A percentile compares a stretch with the other conserved stretches of the same genome.
Evolutionary conservation across 2,888 invertebrate genomes (phyloP).

Genomic region (Syrista parreyssii): DNA sequence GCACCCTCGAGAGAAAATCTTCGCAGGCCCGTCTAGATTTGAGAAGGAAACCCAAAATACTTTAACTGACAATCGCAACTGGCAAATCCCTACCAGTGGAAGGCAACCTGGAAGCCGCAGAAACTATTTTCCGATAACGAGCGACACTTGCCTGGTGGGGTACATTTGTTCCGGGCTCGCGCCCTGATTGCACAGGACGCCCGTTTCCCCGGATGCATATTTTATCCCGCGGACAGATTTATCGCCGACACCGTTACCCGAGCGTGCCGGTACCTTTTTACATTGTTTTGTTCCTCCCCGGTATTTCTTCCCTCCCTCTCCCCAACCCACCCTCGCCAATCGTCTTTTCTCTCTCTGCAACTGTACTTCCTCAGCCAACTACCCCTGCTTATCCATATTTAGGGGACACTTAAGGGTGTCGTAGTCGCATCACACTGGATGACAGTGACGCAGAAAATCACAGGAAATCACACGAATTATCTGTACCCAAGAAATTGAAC

Average conservation of each 20-base stretch:
- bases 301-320: not conserved
- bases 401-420: not conserved
- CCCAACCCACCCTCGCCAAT: not conserved
- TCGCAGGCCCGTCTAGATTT: not conserved
- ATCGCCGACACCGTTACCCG: slow-evolving; percentile 52
- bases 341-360: not conserved
- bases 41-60: not conserved
- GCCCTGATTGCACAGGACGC: slow-evolving; percentile 52
- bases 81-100: not conserved
- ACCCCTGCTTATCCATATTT: slow-evolving; percentile 1
- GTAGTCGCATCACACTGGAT: not conserved
- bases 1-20: not conserved
- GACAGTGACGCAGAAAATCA: not conserved
- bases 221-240: slow-evolving; percentile 59
- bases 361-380: not conserved
- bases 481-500: not conserved
- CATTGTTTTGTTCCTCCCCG: not conserved
- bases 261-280: slow-evolving; percentile 36
- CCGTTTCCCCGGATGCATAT: slow-evolving; percentile 54
- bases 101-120: slow-evolving; percentile 39
- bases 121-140: slow-evolving; percentile 61
- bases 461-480: not conserved
- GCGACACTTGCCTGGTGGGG: slow-evolving; percentile 44
- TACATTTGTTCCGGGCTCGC: slow-evolving; percentile 57
- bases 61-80: not conserved